Percentiles rank a stretch among this genome's conserved stretches.
Evolutionary conservation across 2,888 invertebrate genomes (phyloP).

Genomic region (Hirtodrosophila confusa): DNA sequence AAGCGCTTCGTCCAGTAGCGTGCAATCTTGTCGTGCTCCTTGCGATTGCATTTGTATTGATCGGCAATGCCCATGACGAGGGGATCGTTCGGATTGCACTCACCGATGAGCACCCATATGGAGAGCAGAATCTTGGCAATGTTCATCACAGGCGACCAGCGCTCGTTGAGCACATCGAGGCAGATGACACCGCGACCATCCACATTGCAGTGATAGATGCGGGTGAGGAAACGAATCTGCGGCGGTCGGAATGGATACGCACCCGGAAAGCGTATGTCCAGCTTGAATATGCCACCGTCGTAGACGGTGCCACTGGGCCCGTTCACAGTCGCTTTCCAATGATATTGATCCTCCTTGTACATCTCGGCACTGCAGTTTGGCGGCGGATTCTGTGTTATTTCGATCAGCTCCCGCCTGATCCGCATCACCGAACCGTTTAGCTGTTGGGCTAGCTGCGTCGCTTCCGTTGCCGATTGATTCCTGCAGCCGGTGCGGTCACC

Average conservation of each 20-base stretch:
- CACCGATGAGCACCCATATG: conserved; percentile 62
- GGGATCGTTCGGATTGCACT: conserved; percentile 72
- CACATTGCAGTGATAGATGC: conserved; percentile 71
- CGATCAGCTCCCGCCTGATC: conserved; percentile 49
- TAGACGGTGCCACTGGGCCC: conserved; percentile 60
- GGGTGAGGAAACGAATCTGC: conserved; percentile 58
- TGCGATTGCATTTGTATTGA: conserved; percentile 62
- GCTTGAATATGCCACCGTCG: conserved; percentile 58
- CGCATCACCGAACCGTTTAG: conserved; percentile 38
- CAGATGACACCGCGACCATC: conserved; percentile 68
- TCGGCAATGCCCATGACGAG: conserved; percentile 63
- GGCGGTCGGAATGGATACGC: conserved; percentile 67
- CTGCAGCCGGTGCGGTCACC: neutral
- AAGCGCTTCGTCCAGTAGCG: conserved; percentile 64
- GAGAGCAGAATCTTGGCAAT: conserved; percentile 63
- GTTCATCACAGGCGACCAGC: conserved; percentile 71
- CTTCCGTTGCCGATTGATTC: neutral
- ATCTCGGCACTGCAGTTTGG: conserved; percentile 65
- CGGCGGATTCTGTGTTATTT: conserved; percentile 60
- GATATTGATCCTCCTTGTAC: conserved; percentile 47
- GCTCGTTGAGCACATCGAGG: conserved; percentile 64
- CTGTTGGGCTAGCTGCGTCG: neutral
- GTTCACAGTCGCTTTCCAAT: conserved; percentile 52
- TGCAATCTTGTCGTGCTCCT: conserved; percentile 67
- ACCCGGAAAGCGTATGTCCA: conserved; percentile 61